These are phyloP conservation scores for Dasysyrphus tricinctus DNA, from an alignment of 2,888 invertebrate species.

Conservation along the genomic window DNA sequence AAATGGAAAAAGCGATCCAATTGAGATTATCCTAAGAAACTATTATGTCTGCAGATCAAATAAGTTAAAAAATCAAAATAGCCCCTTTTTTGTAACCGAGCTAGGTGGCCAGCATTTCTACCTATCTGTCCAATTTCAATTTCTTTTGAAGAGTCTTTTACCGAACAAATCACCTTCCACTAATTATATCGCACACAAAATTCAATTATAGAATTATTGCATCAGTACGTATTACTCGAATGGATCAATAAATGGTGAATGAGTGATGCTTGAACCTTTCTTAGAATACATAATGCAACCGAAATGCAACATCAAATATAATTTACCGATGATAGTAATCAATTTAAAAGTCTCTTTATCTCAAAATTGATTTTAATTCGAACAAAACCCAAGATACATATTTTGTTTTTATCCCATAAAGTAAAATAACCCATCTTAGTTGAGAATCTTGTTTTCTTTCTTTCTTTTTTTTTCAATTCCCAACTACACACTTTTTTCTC, in stretches of 20 bases:
- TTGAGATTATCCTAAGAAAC: too few species aligned
- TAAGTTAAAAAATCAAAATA: too few species aligned
- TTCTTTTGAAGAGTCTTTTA: too few species aligned
- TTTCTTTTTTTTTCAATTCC: too few species aligned
- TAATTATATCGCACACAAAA: too few species aligned
- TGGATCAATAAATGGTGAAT: background rate
- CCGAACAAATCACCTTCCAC: too few species aligned
- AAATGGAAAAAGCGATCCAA: too few species aligned
- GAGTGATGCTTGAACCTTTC: background rate
- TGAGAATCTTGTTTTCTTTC: background rate
- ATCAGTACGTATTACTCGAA: background rate
- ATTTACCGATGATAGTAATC: slow-evolving; percentile 1
- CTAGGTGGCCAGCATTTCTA: too few species aligned
- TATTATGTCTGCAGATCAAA: too few species aligned
- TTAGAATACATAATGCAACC: background rate
- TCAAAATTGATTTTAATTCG: slow-evolving; percentile 2
- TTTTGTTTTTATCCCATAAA: background rate
- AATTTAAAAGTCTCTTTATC: background rate
- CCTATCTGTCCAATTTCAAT: too few species aligned
- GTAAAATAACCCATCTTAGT: background rate
- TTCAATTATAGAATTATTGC: too few species aligned
- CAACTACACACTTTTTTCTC: background rate
- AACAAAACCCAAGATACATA: background rate
- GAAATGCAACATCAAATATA: background rate
- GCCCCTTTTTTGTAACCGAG: too few species aligned